Conservation (phyloP, 2,113 vertebrate genomes). For the Anseranas semipalmata region DNA sequence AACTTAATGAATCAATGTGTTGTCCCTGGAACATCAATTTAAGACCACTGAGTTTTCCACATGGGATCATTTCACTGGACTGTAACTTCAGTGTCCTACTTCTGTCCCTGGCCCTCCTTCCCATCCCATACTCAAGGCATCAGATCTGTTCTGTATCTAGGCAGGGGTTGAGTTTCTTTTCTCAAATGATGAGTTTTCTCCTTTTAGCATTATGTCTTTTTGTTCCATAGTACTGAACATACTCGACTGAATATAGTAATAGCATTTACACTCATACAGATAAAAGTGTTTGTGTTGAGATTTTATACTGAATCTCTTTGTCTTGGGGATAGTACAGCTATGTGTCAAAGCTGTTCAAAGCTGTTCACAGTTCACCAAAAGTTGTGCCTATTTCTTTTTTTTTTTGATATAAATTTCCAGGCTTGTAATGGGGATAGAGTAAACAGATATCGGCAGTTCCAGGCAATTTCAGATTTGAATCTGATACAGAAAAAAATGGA, state of each 20-base stretch:
- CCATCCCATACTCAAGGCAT: not conserved
- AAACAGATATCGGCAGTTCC: not conserved
- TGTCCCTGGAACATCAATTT: not conserved
- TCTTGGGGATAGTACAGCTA: not conserved
- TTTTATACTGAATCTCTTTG: not conserved
- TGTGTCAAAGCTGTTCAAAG: not conserved
- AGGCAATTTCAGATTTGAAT: not conserved
- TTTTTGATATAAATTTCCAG: slow-evolving; percentile 18
- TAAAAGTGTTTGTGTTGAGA: not conserved
- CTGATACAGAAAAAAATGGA: not conserved
- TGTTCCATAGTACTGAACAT: not conserved
- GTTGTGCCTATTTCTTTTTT: not conserved
- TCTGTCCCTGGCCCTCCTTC: not conserved
- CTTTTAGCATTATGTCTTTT: not conserved
- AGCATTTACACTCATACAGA: slow-evolving; percentile 23
- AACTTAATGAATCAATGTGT: not conserved
- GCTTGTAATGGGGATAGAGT: not conserved
- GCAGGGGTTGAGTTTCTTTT: not conserved
- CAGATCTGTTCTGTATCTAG: not conserved
- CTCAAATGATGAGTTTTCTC: not conserved
- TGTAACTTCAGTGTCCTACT: not conserved
- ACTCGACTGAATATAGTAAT: slow-evolving; percentile 11
- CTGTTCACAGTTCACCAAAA: too few relatives aligned
- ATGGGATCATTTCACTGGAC: not conserved
- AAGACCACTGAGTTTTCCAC: not conserved